phyloP scores from a whole-genome alignment of 2,797 vertebrate species.

The Sebastes oblongus region DNA sequence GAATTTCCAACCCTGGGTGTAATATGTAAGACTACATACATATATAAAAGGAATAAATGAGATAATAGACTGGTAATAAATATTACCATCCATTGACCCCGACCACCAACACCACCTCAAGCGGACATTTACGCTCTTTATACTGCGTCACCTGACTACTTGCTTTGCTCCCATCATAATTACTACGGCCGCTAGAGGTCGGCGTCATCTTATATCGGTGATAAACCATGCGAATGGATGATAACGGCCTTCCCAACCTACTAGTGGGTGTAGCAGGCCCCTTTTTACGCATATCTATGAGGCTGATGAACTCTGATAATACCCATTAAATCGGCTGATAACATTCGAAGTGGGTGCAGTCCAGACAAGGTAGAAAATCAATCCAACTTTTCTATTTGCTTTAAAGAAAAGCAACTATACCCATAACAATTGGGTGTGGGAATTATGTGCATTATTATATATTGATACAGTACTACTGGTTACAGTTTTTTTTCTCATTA shows the following conservation, averaged over 20 bases:
- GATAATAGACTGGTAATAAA: too few species aligned
- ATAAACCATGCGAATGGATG: not conserved
- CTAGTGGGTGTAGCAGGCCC: not conserved
- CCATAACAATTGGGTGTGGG: not conserved
- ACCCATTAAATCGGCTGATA: not conserved
- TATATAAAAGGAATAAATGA: too few species aligned
- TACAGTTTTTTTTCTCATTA: too few species aligned
- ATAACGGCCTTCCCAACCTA: not conserved
- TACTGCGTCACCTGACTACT: not conserved
- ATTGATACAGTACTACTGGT: fast-evolving
- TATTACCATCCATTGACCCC: too few species aligned
- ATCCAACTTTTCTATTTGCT: not conserved
- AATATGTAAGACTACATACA: too few species aligned
- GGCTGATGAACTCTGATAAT: not conserved
- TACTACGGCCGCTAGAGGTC: fast-evolving
- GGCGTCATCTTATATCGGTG: not conserved
- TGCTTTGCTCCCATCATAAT: not conserved
- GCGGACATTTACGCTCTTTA: not conserved
- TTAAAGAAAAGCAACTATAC: not conserved
- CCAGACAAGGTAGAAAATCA: not conserved
- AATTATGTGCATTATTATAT: not conserved
- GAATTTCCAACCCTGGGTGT: too few species aligned
- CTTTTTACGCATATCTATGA: not conserved
- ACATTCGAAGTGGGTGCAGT: not conserved
- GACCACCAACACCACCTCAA: not conserved